Percentiles rank a stretch among this genome's conserved stretches.
Evolutionary conservation across 2,797 vertebrate species (phyloP).

Genomic region (Chelon labrosus): DNA sequence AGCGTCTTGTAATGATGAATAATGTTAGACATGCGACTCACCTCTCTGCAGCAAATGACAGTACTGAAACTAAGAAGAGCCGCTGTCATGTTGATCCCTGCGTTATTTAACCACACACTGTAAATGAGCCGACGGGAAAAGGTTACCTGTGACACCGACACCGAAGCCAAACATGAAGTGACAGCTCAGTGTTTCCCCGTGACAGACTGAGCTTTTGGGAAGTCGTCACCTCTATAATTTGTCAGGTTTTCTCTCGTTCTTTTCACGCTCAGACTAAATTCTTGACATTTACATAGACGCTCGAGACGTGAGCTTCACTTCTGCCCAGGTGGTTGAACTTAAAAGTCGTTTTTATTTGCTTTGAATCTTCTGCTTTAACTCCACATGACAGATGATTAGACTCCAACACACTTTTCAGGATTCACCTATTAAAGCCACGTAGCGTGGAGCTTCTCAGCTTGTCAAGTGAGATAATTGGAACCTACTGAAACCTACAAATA

Average conservation of each 20-base stretch:
- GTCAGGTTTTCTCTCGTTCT: neutral
- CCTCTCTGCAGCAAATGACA: neutral
- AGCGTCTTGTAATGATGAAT: neutral
- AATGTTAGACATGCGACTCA: neutral
- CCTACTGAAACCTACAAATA: neutral
- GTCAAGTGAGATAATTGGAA: neutral
- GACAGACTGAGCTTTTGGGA: neutral
- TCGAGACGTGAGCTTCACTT: neutral
- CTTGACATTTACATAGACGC: neutral
- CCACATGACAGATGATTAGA: neutral
- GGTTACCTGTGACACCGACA: slow-evolving; percentile 24
- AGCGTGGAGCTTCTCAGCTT: neutral
- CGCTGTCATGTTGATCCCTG: neutral
- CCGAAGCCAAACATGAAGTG: neutral
- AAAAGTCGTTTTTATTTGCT: neutral
- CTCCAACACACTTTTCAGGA: neutral
- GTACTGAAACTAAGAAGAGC: neutral
- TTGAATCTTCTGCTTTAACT: neutral
- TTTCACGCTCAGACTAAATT: neutral
- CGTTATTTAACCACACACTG: neutral
- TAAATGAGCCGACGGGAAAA: slow-evolving; percentile 14
- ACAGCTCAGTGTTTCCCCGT: neutral
- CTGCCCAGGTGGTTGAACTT: neutral
- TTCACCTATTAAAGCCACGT: neutral
- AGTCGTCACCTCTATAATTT: neutral